Evolutionary conservation across 2,888 invertebrate genomes (phyloP), one percentile per base, ranked within the genome.

Genomic region (Melieria crassipennis): DNA sequence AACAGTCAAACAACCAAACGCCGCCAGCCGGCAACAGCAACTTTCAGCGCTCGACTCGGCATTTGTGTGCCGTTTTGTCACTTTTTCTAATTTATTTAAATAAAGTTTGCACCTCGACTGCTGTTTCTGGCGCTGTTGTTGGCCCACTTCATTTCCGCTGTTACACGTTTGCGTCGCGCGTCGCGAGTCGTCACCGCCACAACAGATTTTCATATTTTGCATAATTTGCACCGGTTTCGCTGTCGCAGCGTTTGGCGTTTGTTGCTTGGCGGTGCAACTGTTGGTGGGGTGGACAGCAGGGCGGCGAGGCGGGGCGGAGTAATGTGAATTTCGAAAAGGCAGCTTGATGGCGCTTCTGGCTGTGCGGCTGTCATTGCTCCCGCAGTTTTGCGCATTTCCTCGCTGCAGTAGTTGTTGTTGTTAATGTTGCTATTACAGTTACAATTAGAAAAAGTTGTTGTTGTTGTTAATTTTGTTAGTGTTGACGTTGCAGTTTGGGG

Each of bases 81-180:
- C 55, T 64, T 74, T 72, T 74, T 70, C 70, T 70, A 74, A 74
- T 72, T 74, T 71, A 70, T 72, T 30, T 30, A 30, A 30, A 30
- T 30, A 30, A 30, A 30, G 30, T 30, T 30, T 30, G 30, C 30
- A 30, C 30, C 30, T 30, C 30, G 30, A 30, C 30, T 30, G 30
- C 30, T 30, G 30, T 30, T 30, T 30, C 30, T 30, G 30, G 30
- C 30, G 30, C 30, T 30, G 30, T 30, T 30, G 30, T 30, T 30
- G 30, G 30, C 30, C 30, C 30, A 30, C 30, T 30, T 30, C 30
- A 30, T 30, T 30, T 30, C 30, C 30, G 30, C 30, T 30, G 30
- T 30, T 30, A 30, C 30, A 30, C 30, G 30, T 30, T 30, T 30
- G 30, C 30, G 30, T 30, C 30, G 30, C 30, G 30, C 30, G 30